A percentile compares a stretch with the other conserved stretches of the same genome.
These are phyloP conservation scores for Drosophila stalkeri DNA, from an alignment of 2,888 invertebrate species.

Conservation along the genomic window DNA sequence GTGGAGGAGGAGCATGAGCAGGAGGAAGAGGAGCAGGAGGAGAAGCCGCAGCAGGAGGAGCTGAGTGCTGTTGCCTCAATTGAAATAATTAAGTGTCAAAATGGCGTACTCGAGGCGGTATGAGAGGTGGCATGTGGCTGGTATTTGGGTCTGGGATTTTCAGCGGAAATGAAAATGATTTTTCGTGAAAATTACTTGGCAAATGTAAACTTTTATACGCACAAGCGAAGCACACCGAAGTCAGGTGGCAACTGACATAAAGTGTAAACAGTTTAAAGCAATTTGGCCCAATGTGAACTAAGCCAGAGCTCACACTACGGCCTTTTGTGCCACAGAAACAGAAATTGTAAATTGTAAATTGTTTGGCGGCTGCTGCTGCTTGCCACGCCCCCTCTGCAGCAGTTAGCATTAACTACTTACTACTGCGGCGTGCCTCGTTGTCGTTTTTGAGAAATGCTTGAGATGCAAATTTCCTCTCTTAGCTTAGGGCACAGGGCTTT, in stretches of 20 bases:
- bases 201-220: conserved; percentile 52
- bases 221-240: conserved; percentile 7
- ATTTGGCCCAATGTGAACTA: conserved; percentile 43
- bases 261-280: conserved; percentile 67
- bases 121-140: background rate
- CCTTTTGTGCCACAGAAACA: background rate
- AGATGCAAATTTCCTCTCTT: conserved; percentile 22
- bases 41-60: background rate
- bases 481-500: conserved; percentile 3
- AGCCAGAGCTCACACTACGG: conserved; percentile 6
- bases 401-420: conserved; percentile 32
- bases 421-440: conserved; percentile 27
- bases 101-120: conserved; percentile 43
- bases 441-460: conserved; percentile 38
- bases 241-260: conserved; percentile 45
- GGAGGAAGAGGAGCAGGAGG: too few relatives aligned
- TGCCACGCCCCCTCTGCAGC: background rate
- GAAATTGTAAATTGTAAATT: conserved; percentile 25
- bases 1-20: too few relatives aligned
- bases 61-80: conserved; percentile 53
- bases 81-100: conserved; percentile 77
- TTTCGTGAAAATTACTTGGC: conserved; percentile 64
- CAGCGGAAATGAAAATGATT: conserved; percentile 60
- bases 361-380: background rate
- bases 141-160: conserved; percentile 21